A percentile compares a stretch with the other conserved stretches of the same genome.
phyloP scores from a whole-genome alignment of 2,113 vertebrate species.

The Pogonocichla stellata region DNA sequence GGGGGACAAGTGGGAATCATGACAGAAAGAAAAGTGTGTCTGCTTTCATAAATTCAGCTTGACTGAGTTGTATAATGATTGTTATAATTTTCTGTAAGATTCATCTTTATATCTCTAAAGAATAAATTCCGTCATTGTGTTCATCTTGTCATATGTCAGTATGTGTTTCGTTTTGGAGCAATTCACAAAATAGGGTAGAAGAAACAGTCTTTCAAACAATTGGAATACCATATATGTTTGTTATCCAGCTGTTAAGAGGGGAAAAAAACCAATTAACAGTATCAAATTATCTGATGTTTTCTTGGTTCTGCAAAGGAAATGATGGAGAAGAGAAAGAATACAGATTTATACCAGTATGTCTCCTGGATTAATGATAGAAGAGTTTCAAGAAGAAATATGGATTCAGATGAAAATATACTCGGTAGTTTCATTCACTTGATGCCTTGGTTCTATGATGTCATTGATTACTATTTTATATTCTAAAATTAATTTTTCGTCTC shows the following conservation, averaged over 20 bases:
- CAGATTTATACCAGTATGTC: neutral
- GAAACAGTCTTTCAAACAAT: constrained; percentile 35
- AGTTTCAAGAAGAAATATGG: constrained; percentile 14
- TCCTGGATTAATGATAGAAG: constrained; percentile 21
- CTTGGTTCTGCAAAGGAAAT: constrained; percentile 1
- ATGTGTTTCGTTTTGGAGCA: neutral
- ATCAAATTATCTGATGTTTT: neutral
- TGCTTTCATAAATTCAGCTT: neutral
- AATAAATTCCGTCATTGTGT: neutral
- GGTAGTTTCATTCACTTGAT: neutral
- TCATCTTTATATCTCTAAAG: neutral
- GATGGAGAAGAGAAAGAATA: neutral
- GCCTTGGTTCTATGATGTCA: neutral
- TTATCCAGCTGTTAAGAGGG: neutral
- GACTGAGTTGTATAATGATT: neutral
- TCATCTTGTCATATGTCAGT: neutral
- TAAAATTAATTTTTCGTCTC: neutral
- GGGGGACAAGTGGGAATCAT: neutral
- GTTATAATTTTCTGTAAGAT: neutral
- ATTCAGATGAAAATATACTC: neutral
- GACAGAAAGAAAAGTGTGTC: neutral
- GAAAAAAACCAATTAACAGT: neutral
- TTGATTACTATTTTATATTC: neutral
- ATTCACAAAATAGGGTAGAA: neutral
- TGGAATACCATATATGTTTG: neutral